phyloP scores from a whole-genome alignment of 2,797 vertebrate species.

The Capromys pilorides region DNA sequence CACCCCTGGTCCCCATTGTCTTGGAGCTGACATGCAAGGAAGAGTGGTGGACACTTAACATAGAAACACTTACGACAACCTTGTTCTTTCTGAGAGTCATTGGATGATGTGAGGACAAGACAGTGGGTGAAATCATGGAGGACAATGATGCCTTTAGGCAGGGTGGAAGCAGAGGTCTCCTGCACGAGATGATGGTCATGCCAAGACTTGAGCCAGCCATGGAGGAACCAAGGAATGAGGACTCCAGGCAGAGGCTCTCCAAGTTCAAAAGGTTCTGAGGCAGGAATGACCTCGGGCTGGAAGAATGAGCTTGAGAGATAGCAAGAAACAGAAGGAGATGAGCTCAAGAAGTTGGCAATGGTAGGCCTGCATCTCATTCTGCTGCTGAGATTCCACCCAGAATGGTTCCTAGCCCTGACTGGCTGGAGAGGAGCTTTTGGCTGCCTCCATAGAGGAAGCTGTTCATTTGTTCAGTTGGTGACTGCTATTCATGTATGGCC shows the following conservation, averaged over 20 bases:
- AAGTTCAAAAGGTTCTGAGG: not conserved
- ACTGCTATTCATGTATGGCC: not conserved
- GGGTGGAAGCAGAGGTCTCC: not conserved
- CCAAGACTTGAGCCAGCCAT: not conserved
- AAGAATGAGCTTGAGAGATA: not conserved
- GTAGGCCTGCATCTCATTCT: not conserved
- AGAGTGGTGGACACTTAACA: not conserved
- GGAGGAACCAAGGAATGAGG: not conserved
- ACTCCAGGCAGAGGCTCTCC: not conserved
- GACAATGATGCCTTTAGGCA: not conserved
- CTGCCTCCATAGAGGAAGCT: not conserved
- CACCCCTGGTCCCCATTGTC: not conserved
- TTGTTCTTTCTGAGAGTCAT: not conserved
- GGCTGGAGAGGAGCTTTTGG: not conserved
- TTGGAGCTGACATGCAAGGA: conserved; percentile 3
- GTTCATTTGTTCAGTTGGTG: not conserved
- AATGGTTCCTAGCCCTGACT: not conserved
- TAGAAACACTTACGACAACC: not conserved
- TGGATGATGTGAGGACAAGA: not conserved
- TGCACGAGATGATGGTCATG: not conserved
- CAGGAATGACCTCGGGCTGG: not conserved
- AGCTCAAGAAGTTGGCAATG: not conserved
- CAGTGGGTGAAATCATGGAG: not conserved
- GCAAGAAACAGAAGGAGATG: not conserved
- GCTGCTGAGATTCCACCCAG: not conserved